These are phyloP conservation scores for Dolichallabes microphthalmus DNA, from an alignment of 2,113 vertebrate genomes.

Conservation along the genomic window DNA sequence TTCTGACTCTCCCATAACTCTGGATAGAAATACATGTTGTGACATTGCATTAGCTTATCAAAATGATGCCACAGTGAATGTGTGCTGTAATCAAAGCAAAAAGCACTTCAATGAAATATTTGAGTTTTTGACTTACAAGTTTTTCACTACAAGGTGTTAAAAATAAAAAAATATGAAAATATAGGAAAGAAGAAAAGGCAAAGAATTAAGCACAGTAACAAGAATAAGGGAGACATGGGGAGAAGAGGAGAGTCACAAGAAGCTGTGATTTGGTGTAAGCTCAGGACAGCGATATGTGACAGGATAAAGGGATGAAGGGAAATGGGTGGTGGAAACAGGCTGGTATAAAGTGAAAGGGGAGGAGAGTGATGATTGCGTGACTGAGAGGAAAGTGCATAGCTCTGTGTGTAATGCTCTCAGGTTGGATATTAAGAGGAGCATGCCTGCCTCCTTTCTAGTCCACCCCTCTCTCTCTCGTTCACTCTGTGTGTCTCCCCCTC, in stretches of 20 bases:
- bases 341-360: conserved; percentile 23
- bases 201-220: not conserved
- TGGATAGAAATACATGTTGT: too few relatives aligned
- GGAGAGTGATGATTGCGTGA: conserved; percentile 65
- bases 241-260: conserved; percentile 52
- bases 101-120: too few relatives aligned
- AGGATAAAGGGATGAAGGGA: conserved; percentile 38
- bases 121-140: too few relatives aligned
- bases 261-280: conserved; percentile 25
- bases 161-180: not conserved
- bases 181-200: not conserved
- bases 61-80: too few relatives aligned
- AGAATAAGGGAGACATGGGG: not conserved
- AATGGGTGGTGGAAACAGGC: conserved; percentile 39
- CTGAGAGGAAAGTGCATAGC: conserved; percentile 72
- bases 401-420: conserved; percentile 76
- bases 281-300: conserved; percentile 9
- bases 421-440: conserved; percentile 69
- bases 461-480: conserved; percentile 58
- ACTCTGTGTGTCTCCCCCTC: conserved; percentile 11
- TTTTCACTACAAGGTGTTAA: conserved; percentile 36
- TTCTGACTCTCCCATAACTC: too few relatives aligned
- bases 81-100: too few relatives aligned
- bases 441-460: conserved; percentile 57
- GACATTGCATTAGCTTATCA: too few relatives aligned